Base-by-base conservation (phyloP, 1,140 invertebrate genomes). In the Mesaphorura yosii region DNA sequence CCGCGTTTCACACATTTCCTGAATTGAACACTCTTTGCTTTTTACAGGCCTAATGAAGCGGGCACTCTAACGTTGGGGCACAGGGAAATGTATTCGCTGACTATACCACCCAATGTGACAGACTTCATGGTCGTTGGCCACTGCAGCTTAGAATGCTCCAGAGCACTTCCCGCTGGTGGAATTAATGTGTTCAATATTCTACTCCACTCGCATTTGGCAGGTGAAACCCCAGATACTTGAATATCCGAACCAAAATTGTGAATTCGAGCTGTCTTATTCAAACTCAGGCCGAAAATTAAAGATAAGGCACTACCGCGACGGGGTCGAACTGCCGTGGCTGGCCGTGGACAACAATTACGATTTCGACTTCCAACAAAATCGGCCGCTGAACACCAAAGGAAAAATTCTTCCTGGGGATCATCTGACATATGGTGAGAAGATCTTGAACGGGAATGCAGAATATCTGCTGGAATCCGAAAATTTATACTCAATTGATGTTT, bases 281-380 rank as follows among this genome's bases (percentile, higher is more conserved):
- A n/a, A n/a, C 51, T 28, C 48, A 57, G 80, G 78, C 38, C 73
- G 75, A 64, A 78, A 80, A 65, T 74, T 81, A 48, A 69, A 76
- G 53, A 62, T 81, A 45, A 71, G 78, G 48, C 78, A 80, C 64
- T 79, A 81, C 55, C 73, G 79, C 46, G 72, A 72, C 53, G 71
- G 71, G 48, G 70, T 73, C 54, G 79, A 81, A 66, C 66, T 80
- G 62, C 70, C 76, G 37, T 78, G 78, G 25, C 78, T 81, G 58
- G 77, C 75, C 48, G 73, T 73, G 44, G 80, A 82, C 65, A 73
- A 75, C 62, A 80, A 78, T 67, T 77, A 81, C 62, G 77, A 82
- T 67, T 74, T 78, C 14, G 76, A 75, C 64, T 81, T 81, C 72
- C 79, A 81, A 64, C 78, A 81, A 61, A 80, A 79, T 67, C 67